Evolutionary conservation across 2,797 vertebrate species (phyloP), one percentile per base, ranked within the genome.

Genomic region (Cyclopterus lumpus): DNA sequence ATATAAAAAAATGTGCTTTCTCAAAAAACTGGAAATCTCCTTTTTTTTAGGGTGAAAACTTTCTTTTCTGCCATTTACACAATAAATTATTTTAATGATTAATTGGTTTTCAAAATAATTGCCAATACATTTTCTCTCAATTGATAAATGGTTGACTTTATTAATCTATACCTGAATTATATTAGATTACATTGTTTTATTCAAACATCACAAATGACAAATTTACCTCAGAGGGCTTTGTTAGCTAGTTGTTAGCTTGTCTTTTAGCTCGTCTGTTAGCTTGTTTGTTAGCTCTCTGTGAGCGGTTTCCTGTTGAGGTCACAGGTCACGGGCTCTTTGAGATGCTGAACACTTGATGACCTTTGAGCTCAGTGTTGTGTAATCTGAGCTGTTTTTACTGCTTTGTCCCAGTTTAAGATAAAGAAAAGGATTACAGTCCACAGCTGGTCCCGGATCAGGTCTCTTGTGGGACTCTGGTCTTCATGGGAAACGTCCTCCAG

Each of bases 401-500:
- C 54, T 76, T 64, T 40, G 6, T 16, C 63, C 22, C 32, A 14
- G 26, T 73, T 81, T 22, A 9, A 38, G 8, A 53, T 24, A 49
- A 22, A 75, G 60, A 1, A 12, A 4, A 22, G 30, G 78, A 58
- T 58, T 71, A 66, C 67, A 76, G 71, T 82, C 74, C 74, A 46
- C 80, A 75, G 65, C 74, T 73, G 84, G 60, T 70, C 59, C 68
- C 53, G 54, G 64, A 68, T 58, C 74, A 68, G 63, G 48, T 63
- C n/a, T 76, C 75, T 70, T 62, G 8, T 48, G 83, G 77, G 74
- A 78, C 48, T 18, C 0, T 53, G 30, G n/a, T 58, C 48, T 82
- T 77, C 62, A 63, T 88, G 86, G 83, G 87, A 92, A 88, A 67
- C 57, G 24, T 82, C 5, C 42, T 54, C 71, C 85, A 69, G 74